A percentile compares a stretch with the other conserved stretches of the same genome.
Conservation (phyloP, 2,888 invertebrate genomes). For the Tetragonisca angustula region DNA sequence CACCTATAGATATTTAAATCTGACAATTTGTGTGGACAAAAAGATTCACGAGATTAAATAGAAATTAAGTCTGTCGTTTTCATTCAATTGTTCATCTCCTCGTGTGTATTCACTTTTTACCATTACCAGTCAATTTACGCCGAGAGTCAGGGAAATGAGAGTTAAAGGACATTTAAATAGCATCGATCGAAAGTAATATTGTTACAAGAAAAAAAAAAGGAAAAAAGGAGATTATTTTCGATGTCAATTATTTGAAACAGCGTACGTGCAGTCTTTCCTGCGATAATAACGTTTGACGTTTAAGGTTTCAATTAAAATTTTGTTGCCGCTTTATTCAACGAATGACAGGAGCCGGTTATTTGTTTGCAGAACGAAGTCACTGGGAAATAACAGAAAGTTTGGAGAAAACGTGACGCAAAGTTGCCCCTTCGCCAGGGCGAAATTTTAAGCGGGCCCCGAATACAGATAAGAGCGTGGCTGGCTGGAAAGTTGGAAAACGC, state of each 20-base stretch:
- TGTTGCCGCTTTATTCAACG: background rate
- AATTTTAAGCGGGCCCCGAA: slow-evolving; percentile 33
- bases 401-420: slow-evolving; percentile 24
- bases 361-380: background rate
- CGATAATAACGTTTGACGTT: background rate
- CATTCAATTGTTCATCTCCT: no score
- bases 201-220: background rate
- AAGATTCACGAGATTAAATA: no score
- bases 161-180: background rate
- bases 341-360: slow-evolving; percentile 26
- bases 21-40: no score
- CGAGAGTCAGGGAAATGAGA: no score
- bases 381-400: slow-evolving; percentile 30
- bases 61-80: no score
- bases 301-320: slow-evolving; percentile 12
- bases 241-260: background rate
- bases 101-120: no score
- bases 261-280: background rate
- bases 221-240: background rate
- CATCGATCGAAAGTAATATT: background rate
- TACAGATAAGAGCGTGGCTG: slow-evolving; percentile 19
- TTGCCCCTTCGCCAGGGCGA: background rate
- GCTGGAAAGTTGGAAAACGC: slow-evolving; percentile 4
- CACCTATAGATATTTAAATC: no score
- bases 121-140: no score